Evolutionary conservation across 1,140 invertebrate species (phyloP), one percentile per base, ranked within the genome.

Genomic region (Amphibalanus amphitrite): DNA sequence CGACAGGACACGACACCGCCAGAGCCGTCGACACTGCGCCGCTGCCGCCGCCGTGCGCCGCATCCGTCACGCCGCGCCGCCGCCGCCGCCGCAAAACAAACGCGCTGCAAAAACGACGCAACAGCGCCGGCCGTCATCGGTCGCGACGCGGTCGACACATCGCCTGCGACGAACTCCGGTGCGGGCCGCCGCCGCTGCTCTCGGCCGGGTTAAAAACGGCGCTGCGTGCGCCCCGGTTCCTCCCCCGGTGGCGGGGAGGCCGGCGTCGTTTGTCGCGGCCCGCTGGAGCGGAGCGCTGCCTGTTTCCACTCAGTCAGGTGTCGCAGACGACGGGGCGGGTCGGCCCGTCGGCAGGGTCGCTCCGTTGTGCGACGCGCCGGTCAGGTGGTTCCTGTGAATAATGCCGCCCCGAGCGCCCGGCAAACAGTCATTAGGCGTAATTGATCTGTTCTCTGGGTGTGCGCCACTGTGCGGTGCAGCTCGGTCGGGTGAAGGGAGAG

Each of bases 361-460:
- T 8, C 47, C 47, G 47, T 23, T 59, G 13, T 59, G 47, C 47
- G 6, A 1, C 47, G 47, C 47, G 6, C 6, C 47, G 47, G 47
- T 59, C 47, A 59, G 47, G 47, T 59, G 47, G 47, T 59, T 20
- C 13, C 47, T 3, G 1, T 59, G 47, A 59, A 59, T 59, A 59
- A 23, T 20, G 47, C 47, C 10, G 47, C 47, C 20, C 13, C n/a
- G n/a, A 59, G 17, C 47, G 47, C 47, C 13, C 47, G 47, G 47
- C 47, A 59, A 59, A 59, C 47, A 59, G 47, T 59, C 47, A 59
- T 59, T 59, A 59, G 47, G 47, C 47, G 47, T 59, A 59, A 59
- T 59, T 59, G 47, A 59, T 8, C 23, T 20, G 47, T 59, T 59
- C 6, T 59, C 47, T 8, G n/a, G n/a, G 10, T 8, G 47, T 20